These are phyloP conservation scores for Frankliniella intonsa DNA, from an alignment of 2,888 invertebrate species.

Conservation along the genomic window DNA sequence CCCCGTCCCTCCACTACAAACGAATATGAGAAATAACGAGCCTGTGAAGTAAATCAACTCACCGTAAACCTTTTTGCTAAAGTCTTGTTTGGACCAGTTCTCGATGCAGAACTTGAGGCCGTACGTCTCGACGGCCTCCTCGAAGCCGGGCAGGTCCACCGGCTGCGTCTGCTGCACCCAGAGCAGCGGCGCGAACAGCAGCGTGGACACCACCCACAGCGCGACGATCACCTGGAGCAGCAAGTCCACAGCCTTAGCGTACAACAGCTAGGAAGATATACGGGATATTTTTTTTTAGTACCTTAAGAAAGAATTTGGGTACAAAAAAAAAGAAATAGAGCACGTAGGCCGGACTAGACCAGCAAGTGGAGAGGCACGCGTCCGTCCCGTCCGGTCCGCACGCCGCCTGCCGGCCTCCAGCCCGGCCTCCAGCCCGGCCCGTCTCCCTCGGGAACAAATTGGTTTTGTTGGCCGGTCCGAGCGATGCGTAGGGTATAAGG, in stretches of 20 bases:
- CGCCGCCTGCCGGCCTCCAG: too few relatives aligned
- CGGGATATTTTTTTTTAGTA: too few relatives aligned
- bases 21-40: too few relatives aligned
- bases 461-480: background rate
- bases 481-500: too few relatives aligned
- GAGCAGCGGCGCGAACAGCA: conserved; percentile 64
- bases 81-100: conserved; percentile 34
- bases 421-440: background rate
- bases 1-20: too few relatives aligned
- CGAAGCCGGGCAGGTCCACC: conserved; percentile 36
- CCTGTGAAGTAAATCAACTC: background rate
- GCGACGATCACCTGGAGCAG: conserved; percentile 50
- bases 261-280: too few relatives aligned
- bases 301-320: too few relatives aligned
- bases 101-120: conserved; percentile 39
- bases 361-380: too few relatives aligned
- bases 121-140: conserved; percentile 39
- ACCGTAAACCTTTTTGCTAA: conserved; percentile 37
- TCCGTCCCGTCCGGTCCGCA: too few relatives aligned
- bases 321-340: too few relatives aligned
- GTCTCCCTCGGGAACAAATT: background rate
- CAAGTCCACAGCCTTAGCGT: too few relatives aligned
- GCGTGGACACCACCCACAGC: conserved; percentile 62
- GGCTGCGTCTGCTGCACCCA: conserved; percentile 46
- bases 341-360: too few relatives aligned